A percentile compares a stretch with the other conserved stretches of the same genome.
phyloP scores from a whole-genome alignment of 35 echinoderm and acorn worm genomes.

The Diadema setosum region DNA sequence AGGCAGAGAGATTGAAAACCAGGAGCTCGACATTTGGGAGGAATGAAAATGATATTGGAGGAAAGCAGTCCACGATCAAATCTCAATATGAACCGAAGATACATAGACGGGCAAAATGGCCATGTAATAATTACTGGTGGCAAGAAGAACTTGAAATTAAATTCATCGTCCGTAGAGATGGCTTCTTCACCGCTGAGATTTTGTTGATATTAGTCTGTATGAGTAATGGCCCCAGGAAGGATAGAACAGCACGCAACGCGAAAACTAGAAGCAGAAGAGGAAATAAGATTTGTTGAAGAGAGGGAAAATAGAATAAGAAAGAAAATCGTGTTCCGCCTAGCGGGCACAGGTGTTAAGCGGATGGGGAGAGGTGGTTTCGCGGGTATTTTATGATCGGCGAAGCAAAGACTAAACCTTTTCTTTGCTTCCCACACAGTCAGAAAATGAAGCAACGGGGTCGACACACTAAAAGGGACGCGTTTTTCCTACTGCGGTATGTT shows the following conservation, averaged over 20 bases:
- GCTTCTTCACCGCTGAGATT: slow-evolving; percentile 10
- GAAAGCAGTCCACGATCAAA: not conserved
- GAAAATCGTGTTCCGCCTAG: not conserved
- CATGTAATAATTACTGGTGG: too few species aligned
- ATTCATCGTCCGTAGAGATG: not conserved
- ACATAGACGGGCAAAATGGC: too few species aligned
- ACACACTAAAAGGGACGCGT: too few species aligned
- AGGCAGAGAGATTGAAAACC: not conserved
- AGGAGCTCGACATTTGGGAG: not conserved
- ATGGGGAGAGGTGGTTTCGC: too few species aligned
- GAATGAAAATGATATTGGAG: slow-evolving; percentile 7
- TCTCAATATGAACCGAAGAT: too few species aligned
- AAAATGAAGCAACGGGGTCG: too few species aligned
- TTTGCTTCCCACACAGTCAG: too few species aligned
- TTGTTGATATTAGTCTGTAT: not conserved
- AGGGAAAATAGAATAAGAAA: not conserved
- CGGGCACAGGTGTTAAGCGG: not conserved
- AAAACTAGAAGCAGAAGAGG: not conserved
- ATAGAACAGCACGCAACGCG: not conserved
- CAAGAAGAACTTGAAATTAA: not conserved
- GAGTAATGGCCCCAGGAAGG: not conserved
- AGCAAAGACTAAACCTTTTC: too few species aligned
- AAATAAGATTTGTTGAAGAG: not conserved
- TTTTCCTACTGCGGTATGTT: too few species aligned
- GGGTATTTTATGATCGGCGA: too few species aligned